Evolutionary conservation across 2,797 vertebrate genomes (phyloP), one percentile per base, ranked within the genome.

Genomic region (Acridotheres tristis): DNA sequence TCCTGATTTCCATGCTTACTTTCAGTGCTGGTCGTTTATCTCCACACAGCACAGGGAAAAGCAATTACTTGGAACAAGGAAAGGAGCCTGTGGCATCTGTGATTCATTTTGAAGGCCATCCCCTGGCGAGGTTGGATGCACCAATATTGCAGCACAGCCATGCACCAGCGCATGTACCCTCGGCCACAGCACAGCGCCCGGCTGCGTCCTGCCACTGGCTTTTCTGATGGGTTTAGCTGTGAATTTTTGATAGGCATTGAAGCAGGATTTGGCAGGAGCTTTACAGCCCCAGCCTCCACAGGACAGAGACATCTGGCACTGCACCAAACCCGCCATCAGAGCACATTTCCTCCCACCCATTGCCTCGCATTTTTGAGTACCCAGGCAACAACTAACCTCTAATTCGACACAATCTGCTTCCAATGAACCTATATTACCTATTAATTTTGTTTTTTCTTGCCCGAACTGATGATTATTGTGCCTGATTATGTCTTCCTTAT

Each of bases 51-150:
- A 96, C 61, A 29, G 92, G 78, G 71, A 87, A 69, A 90, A 87
- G 92, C 78, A 96, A 95, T 95, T 96, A 95, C 77, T 82, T 65
- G 89, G 90, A 94, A 94, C 16, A 10, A 85, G 72, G 57, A 57
- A 67, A 91, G 83, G n/a, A 90, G 80, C 63, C 88, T 43, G 71
- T 95, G 88, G 71, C 74, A 87, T 20, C 59, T 93, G 77, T n/a
- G 45, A 76, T 92, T 90, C 86, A 58, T 90, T 92, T 7, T 68
- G 80, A 77, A 47, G 55, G 74, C 84, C 65, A 9, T 57, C 84
- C 58, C 78, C 62, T 4, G 3, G 74, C 3, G 0, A 43, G 74
- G 67, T 21, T 84, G 51, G 80, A 85, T 61, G 72, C 0, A 0
- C 48, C 45, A 20, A 7, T 32, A n/a, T 20, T 61, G 85, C 77